These are phyloP conservation scores for Etheostoma perlongum DNA, from an alignment of 2,797 vertebrate genomes.

Conservation along the genomic window DNA sequence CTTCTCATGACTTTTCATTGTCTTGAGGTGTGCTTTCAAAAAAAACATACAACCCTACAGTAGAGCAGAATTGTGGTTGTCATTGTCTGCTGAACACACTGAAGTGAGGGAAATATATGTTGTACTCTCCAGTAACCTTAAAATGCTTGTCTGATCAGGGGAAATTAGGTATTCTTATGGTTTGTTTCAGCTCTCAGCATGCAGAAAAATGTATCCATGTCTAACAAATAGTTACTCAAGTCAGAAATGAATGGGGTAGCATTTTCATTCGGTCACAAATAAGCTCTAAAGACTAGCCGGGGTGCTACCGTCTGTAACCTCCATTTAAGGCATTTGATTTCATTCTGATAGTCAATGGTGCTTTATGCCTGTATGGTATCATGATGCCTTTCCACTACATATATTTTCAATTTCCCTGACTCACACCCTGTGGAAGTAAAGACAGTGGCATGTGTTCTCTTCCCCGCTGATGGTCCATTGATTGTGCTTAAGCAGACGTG, in stretches of 20 bases:
- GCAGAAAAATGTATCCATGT: conserved; percentile 57
- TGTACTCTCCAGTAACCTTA: conserved; percentile 61
- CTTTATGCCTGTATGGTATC: conserved; percentile 64
- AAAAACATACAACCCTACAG: conserved; percentile 27
- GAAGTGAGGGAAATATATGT: conserved; percentile 34
- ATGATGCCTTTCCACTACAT: conserved; percentile 80
- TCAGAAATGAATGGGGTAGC: conserved; percentile 47
- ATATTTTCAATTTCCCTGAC: conserved; percentile 82
- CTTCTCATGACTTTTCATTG: conserved; percentile 57
- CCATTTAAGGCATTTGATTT: conserved; percentile 67
- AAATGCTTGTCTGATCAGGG: conserved; percentile 54
- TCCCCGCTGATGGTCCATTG: conserved; percentile 82
- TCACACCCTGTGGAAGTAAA: conserved; percentile 76
- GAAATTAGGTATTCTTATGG: conserved; percentile 56
- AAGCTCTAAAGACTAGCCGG: conserved; percentile 49
- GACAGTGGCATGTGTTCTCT: conserved; percentile 75
- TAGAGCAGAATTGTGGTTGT: conserved; percentile 43
- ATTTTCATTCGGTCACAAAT: conserved; percentile 61
- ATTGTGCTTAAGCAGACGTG: conserved; percentile 86
- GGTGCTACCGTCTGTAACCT: conserved; percentile 45
- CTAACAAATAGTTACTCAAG: conserved; percentile 61
- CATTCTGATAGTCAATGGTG: conserved; percentile 69
- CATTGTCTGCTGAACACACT: conserved; percentile 25
- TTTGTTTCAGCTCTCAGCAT: conserved; percentile 60
- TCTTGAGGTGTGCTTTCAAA: conserved; percentile 48